These are phyloP conservation scores for Trematomus bernacchii DNA, from an alignment of 2,797 vertebrate genomes.

Conservation along the genomic window DNA sequence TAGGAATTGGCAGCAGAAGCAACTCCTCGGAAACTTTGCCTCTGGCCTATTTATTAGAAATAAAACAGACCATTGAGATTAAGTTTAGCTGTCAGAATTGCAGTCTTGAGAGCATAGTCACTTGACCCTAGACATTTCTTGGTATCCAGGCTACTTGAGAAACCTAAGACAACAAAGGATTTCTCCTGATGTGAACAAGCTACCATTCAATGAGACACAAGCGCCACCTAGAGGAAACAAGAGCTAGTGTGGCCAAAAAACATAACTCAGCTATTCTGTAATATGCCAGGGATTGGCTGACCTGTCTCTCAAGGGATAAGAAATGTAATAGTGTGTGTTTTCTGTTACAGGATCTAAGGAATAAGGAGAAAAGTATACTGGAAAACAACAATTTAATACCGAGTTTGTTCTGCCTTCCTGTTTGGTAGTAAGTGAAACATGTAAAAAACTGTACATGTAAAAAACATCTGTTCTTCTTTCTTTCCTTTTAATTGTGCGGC, in stretches of 20 bases:
- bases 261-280: background rate
- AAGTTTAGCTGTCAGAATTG: constrained; percentile 37
- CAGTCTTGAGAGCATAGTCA: constrained; percentile 29
- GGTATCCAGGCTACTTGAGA: constrained; percentile 47
- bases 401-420: background rate
- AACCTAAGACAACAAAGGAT: constrained; percentile 39
- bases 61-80: constrained; percentile 27
- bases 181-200: constrained; percentile 12
- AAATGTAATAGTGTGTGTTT: constrained; percentile 29
- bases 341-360: constrained; percentile 35
- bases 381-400: constrained; percentile 14
- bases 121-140: constrained; percentile 55
- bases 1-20: constrained; percentile 11
- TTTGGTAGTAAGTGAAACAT: background rate
- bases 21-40: constrained; percentile 7
- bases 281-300: constrained; percentile 13
- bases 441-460: no score
- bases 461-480: background rate
- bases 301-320: constrained; percentile 23
- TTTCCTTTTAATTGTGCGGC: background rate
- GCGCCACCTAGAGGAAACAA: constrained; percentile 53
- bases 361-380: constrained; percentile 21
- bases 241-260: constrained; percentile 21
- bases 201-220: constrained; percentile 29
- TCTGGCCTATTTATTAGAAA: constrained; percentile 32